These are phyloP conservation scores for Mesoclemmys tuberculata DNA, from an alignment of 2,113 vertebrate genomes.

Conservation along the genomic window DNA sequence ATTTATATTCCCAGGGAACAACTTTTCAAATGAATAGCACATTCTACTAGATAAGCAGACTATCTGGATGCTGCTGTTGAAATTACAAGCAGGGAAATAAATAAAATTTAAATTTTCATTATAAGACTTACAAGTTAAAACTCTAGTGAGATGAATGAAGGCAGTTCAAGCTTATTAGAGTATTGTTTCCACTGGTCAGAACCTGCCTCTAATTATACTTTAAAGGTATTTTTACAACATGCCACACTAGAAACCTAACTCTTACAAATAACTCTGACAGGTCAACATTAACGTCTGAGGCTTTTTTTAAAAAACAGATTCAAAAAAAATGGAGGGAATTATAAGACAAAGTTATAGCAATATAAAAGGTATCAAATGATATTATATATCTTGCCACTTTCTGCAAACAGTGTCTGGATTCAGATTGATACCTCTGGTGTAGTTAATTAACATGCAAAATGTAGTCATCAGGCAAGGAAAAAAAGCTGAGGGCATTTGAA, in stretches of 20 bases:
- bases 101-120: background rate
- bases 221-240: background rate
- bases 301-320: background rate
- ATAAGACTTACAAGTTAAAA: background rate
- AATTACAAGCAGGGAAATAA: background rate
- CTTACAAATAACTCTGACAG: background rate
- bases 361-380: background rate
- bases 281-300: background rate
- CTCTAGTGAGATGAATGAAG: background rate
- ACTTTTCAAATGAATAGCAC: background rate
- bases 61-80: background rate
- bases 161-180: background rate
- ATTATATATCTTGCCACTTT: background rate
- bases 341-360: background rate
- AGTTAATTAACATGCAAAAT: background rate
- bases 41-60: background rate
- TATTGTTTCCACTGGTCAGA: constrained; percentile 1
- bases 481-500: background rate
- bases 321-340: background rate
- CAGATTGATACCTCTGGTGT: background rate
- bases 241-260: background rate
- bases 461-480: background rate
- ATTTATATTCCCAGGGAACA: background rate
- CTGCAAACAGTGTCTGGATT: background rate
- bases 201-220: background rate